Conservation (phyloP, 2,113 vertebrate genomes). For the Laticauda laticaudata region DNA sequence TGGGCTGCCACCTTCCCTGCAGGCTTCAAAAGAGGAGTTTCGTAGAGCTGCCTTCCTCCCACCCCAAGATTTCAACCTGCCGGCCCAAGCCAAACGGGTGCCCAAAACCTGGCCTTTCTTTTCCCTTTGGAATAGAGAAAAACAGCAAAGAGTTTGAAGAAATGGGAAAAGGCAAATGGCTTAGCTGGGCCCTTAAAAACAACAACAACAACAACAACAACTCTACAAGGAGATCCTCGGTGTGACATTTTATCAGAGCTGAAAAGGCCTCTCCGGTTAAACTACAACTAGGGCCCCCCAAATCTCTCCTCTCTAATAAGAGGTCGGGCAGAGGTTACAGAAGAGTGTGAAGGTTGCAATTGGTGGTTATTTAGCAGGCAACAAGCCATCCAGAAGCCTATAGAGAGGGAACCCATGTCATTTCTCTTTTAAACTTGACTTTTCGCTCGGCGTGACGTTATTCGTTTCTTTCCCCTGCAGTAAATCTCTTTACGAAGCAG, state of each 20-base stretch:
- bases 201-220: too few species aligned
- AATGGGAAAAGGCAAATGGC: neutral
- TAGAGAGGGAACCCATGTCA: neutral
- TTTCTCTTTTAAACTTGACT: neutral
- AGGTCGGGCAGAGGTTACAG: neutral
- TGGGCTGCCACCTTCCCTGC: neutral
- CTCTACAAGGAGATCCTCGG: too few species aligned
- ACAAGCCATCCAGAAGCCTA: neutral
- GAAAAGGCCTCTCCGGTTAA: neutral
- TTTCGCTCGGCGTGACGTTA: neutral
- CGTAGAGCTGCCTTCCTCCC: too few species aligned
- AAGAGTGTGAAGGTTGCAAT: neutral
- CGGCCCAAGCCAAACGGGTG: neutral
- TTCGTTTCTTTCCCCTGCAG: neutral
- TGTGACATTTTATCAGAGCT: neutral
- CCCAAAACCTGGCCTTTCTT: too few species aligned
- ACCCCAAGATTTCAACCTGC: neutral
- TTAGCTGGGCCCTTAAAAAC: neutral
- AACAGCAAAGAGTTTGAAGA: neutral
- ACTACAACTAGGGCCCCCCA: too few species aligned
- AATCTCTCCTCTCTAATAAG: neutral
- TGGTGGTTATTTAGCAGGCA: neutral
- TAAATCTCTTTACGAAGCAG: neutral
- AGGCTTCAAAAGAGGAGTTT: neutral
- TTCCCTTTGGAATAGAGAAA: neutral